phyloP scores from a whole-genome alignment of 2,797 vertebrate species.

The Pyrocephalus nanus region DNA sequence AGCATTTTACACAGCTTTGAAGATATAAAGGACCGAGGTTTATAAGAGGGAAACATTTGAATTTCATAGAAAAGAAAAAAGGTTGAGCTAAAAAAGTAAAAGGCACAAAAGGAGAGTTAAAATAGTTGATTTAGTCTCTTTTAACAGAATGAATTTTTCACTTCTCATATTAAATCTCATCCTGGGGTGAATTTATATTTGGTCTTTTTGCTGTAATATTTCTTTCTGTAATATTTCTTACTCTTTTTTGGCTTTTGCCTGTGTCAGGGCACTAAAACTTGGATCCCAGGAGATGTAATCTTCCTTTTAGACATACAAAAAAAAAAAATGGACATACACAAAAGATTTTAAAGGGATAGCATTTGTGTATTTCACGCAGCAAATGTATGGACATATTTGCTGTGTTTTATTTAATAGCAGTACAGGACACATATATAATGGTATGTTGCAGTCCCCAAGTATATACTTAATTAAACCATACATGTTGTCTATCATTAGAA shows the following conservation, averaged over 20 bases:
- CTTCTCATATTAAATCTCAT: background rate
- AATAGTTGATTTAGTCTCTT: conserved; percentile 28
- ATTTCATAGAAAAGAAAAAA: conserved; percentile 24
- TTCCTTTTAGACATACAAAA: background rate
- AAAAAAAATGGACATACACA: background rate
- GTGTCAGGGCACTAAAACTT: background rate
- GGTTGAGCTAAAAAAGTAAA: conserved; percentile 44
- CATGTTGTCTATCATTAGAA: background rate
- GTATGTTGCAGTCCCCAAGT: background rate
- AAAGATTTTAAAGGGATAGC: background rate
- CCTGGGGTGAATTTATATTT: background rate
- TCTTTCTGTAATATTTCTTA: background rate
- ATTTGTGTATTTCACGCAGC: background rate
- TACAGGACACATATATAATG: background rate
- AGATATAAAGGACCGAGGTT: conserved; percentile 8
- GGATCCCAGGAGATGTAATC: background rate
- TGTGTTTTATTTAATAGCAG: background rate
- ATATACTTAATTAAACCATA: background rate
- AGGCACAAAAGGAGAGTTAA: background rate
- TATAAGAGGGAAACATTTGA: conserved; percentile 20
- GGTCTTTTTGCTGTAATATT: background rate
- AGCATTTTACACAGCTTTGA: conserved; percentile 34
- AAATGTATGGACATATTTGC: no score
- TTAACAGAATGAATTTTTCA: conserved; percentile 2
- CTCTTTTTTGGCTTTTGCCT: background rate